Base-by-base conservation (phyloP, 2,797 vertebrate genomes). In the Neosalanx taihuensis region DNA sequence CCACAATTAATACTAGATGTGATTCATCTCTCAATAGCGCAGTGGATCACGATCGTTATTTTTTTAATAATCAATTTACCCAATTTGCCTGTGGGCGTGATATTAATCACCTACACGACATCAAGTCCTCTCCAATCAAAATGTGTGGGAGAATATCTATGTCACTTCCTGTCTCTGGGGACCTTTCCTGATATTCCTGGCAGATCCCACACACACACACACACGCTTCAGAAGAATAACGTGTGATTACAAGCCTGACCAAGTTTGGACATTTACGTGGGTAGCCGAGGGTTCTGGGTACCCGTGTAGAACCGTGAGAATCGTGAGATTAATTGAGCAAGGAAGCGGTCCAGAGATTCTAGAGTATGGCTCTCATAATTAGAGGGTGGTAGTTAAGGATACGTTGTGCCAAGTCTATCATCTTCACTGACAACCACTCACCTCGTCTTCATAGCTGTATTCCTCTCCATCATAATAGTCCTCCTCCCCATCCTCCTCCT, bases 361-460 rank as follows among this genome's bases (percentile, higher is more conserved):
- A n/a, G 30, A 6, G 61, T 63, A 15, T 3, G 15, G 18, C 13
- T 31, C 60, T 30, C 33, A 70, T 35, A 4, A 15, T 10, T 15
- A 37, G 18, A 20, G n/a, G 4, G 31, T 17, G 18, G 12, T 35
- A 35, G 26, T n/a, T 37, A 64, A 9, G 33, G 17, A 20, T 5
- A 41, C 13, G 6, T 17, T 29, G n/a, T 51, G 18, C 15, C 49
- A n/a, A 56, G 15, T 56, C 17, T 64, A 35, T 56, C 13, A 56
- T 37, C 33, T 37, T 12, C 10, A 3, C 5, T 58, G 67, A 57
- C 30, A 37, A 31, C 10, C 58, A 58, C 85, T 85, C 82, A 93
- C 93, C 90, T 91, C 88, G 4, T 91, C 90, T 56, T 92, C 88
- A 81, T 89, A 81, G 71, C 70, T 79, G 83, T 89, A 83, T 49